Evolutionary conservation across 1,140 invertebrate species (phyloP).

Genomic region (Heliconius congener): DNA sequence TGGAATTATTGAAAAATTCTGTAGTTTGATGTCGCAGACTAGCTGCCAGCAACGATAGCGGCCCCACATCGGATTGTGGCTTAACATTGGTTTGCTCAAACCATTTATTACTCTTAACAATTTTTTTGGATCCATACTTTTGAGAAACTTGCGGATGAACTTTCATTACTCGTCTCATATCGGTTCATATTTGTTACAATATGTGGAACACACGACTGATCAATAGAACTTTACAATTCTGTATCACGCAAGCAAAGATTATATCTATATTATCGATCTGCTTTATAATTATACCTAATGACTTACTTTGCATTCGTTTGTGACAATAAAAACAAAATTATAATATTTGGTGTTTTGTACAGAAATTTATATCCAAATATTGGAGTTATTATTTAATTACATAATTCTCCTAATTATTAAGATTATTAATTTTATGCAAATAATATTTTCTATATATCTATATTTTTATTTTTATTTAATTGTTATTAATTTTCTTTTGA

Average conservation of each 20-base stretch:
- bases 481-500: no score
- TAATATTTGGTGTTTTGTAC: no score
- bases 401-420: no score
- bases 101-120: conserved; percentile 38
- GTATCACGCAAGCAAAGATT: conserved; percentile 47
- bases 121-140: conserved; percentile 34
- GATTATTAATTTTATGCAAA: no score
- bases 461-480: background rate
- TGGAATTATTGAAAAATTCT: conserved; percentile 87
- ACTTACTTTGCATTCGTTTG: background rate
- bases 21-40: conserved; percentile 85
- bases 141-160: conserved; percentile 54
- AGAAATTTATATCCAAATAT: background rate
- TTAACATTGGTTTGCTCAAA: conserved; percentile 25
- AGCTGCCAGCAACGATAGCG: conserved; percentile 76
- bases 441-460: no score
- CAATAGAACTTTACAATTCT: conserved; percentile 17
- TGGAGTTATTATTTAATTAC: background rate
- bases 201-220: conserved; percentile 22
- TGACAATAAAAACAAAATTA: background rate
- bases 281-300: conserved; percentile 16
- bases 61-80: conserved; percentile 43
- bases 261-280: conserved; percentile 55
- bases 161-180: conserved; percentile 44
- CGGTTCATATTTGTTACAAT: background rate